These are phyloP conservation scores for Sarotherodon lohbergeri DNA, from an alignment of 2,113 vertebrate species.

Conservation along the genomic window DNA sequence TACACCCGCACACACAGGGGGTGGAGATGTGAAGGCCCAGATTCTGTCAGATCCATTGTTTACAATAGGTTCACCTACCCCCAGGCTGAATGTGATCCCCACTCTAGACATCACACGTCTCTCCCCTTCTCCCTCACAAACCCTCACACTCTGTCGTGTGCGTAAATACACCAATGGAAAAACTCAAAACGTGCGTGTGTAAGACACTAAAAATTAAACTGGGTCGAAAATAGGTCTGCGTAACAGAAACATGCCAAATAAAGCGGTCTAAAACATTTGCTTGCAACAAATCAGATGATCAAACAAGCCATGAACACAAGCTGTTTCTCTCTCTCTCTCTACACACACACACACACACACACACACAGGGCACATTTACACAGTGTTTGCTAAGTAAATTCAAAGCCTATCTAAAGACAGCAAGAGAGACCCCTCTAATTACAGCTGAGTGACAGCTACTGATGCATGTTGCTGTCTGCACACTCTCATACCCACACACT, in stretches of 20 bases:
- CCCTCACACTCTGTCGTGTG: neutral
- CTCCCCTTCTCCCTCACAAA: neutral
- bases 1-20: neutral
- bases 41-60: slow-evolving; percentile 75
- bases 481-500: neutral
- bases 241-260: neutral
- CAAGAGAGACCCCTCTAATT: slow-evolving; percentile 49
- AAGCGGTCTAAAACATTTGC: neutral
- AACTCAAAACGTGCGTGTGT: neutral
- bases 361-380: neutral
- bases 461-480: neutral
- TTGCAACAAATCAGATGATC: neutral
- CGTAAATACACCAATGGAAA: neutral
- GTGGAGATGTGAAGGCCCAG: slow-evolving; percentile 57
- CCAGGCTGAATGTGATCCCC: slow-evolving; percentile 71
- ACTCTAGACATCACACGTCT: slow-evolving; percentile 52
- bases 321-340: neutral
- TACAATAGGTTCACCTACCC: slow-evolving; percentile 73
- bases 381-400: slow-evolving; percentile 48
- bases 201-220: neutral
- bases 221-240: neutral
- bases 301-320: slow-evolving; percentile 19
- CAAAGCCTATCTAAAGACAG: slow-evolving; percentile 31
- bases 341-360: neutral
- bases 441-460: slow-evolving; percentile 50